Base-by-base conservation (phyloP, 2,113 vertebrate species). In the Epinephelus lanceolatus region DNA sequence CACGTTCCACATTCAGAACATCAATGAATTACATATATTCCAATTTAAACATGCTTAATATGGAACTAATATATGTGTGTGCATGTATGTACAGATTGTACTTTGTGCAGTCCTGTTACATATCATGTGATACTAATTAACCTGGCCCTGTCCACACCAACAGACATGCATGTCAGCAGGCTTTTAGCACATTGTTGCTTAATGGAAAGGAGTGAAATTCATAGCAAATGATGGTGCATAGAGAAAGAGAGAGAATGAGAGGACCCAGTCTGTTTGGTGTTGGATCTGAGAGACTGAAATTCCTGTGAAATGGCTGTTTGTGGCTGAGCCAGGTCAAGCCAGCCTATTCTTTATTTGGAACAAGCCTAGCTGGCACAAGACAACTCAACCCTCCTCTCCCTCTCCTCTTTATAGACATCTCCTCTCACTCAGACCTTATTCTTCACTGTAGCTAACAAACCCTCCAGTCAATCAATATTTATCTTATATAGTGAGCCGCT, bases 381-480 rank as follows among this genome's bases (percentile, higher is more conserved):
- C 71, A 27, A 73, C 72, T 86, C 69, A 11, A n/a, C 77, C 49
- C 61, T 25, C 71, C 76, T 33, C 55, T 84, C 53, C 59, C 60
- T 83, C 80, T 76, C 68, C 73, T 81, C 80, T 85, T 83, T 82
- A 80, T 42, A 83, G 81, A 76, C 71, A 40, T 66, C 71, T 85
- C 80, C 78, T 70, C 77, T 73, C 80, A 56, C 85, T 82, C 85
- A 83, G 80, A 74, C 78, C 80, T 57, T 86, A 84, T 88, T 83
- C 81, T 74, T 86, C 87, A 69, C 81, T 88, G 89, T 85, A 78
- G 85, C 90, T 93, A 92, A 94, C 90, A 93, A 93, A 92, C 88
- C 90, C 86, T 87, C 85, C 89, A 87, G 82, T 87, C 91, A 93
- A 95, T 95, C 94, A 94, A 95, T 94, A 95, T 94, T 93, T 94